Evolutionary conservation across 2,797 vertebrate species (phyloP), one percentile per base, ranked within the genome.

Genomic region (Trichosurus vulpecula): DNA sequence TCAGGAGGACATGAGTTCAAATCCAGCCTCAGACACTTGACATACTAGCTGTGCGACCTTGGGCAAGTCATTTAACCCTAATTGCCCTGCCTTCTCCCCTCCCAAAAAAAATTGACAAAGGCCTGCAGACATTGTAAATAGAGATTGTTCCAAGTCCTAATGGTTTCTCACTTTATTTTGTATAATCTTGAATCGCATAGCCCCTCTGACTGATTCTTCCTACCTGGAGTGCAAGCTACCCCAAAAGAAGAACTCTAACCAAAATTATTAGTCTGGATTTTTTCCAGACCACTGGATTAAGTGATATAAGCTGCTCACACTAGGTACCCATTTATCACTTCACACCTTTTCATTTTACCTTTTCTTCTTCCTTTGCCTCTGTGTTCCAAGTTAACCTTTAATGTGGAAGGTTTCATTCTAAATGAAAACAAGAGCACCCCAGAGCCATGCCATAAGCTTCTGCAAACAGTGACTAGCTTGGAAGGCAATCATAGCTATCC

Each of bases 201-300:
- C 94, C 25, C 55, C 47, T 58, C 93, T n/a, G 16, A 35, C 19
- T 10, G 31, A 0, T 0, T 31, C 22, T 90, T 14, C 55, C 14
- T 41, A 52, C 52, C 56, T 96, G 91, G 95, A 97, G 93, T 95
- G 56, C 1, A 0, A 56, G 55, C 61, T 0, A 10, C 13, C 4
- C 66, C 89, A 8, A 30, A 97, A 66, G 95, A 90, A 0, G 9
- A 93, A 0, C 31, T 92, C 19, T 93, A 91, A 92, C 11, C 14
- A 95, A 95, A 97, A 74, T 92, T 53, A 91, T 9, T 58, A 92
- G 27, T 58, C 55, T 92, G 54, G 41, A 29, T 52, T 52, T 51
- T 47, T 52, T 58, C 91, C 91, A 92, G 55, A 58, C 91, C 91
- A 47, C 13, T 92, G 41, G 27, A 92, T 58, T 58, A 92, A 52